Evolutionary conservation across 2,797 vertebrate species (phyloP), one percentile per base, ranked within the genome.

Genomic region (Adrianichthys oophorus): DNA sequence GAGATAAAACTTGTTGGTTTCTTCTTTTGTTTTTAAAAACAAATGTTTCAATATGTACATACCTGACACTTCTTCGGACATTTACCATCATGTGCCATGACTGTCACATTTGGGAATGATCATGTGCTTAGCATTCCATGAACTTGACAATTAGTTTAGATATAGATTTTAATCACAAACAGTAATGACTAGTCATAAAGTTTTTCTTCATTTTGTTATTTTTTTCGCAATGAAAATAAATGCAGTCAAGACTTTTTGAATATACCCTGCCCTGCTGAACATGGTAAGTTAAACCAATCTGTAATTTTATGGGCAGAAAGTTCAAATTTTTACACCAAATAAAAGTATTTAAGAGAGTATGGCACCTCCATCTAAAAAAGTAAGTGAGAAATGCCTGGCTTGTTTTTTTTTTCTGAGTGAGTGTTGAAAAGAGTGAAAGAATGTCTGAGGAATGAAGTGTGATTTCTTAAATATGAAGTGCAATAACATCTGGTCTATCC

Each of bases 401-500:
- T 41, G n/a, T 41, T 49, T 43, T 41, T 15, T n/a, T 16, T 19
- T 16, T 21, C 43, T 15, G 18, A 49, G 16, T 32, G 32, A n/a
- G 49, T 55, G 1, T 58, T 24, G 29, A 69, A 63, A 45, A 46
- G 3, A 66, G 48, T 6, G 29, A 15, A 15, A 18, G 24, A 44
- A 59, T 40, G 8, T 49, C 40, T 4, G 13, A 59, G 26, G 41
- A 69, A 45, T 49, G 41, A 3, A 48, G 4, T 18, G 16, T 7
- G 42, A 41, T 2, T 24, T 57, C 26, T 47, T 43, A 57, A 23
- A 64, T 66, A 69, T 65, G 42, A 54, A 50, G 62, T 69, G 26
- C 59, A 66, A 66, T 70, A 55, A 73, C 43, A 17, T 71, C 48
- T 44, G 23, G 65, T 78, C 62, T 59, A 63, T 72, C 52, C 18